Base-by-base conservation (phyloP, 2,113 vertebrate genomes). In the Microtus richardsoni region DNA sequence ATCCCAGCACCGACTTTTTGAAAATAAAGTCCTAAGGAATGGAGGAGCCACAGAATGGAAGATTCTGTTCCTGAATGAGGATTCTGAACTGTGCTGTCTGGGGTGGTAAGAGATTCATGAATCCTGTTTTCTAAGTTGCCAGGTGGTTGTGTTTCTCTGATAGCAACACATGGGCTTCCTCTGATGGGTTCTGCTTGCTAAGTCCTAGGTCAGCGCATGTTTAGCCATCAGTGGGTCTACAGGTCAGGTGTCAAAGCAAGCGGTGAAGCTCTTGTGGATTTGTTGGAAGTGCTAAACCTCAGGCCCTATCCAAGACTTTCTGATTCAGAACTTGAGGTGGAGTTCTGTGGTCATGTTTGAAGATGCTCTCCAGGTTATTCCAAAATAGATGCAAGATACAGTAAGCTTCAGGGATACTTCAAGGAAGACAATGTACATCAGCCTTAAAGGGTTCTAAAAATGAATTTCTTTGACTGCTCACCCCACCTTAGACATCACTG, bases 121-220 rank as follows among this genome's bases (percentile, higher is more conserved):
- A 39, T 44, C 47, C 88, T 77, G 33, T 68, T 71, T 21, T 74
- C 33, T 68, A 39, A 28, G 19, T 70, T 28, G 17, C 12, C 14
- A 21, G 21, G 8, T 80, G n/a, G n/a, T 39, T 91, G 39, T 1
- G 2, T 88, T 71, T 87, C 87, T 83, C 80, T 83, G 66, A 54
- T 10, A 77, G 24, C 1, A 36, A 58, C 13, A 33, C 8, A 36
- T 11, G 47, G 26, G 8, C 13, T 90, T 74, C 13, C 47, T 36
- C 22, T 44, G 7, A 44, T 5, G 10, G 19, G 22, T 33, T 11
- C 36, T 58, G 11, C 10, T 21, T 28, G 36, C 47, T 54, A 26
- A 58, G 10, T 6, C 5, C 7, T 19, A 39, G 1, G 47, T 89
- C 3, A 39, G 14, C 5, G 24, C 4, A 5, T 13, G 1, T 33